These are phyloP conservation scores for Chrosomus eos DNA, from an alignment of 2,797 vertebrate genomes.

Conservation along the genomic window DNA sequence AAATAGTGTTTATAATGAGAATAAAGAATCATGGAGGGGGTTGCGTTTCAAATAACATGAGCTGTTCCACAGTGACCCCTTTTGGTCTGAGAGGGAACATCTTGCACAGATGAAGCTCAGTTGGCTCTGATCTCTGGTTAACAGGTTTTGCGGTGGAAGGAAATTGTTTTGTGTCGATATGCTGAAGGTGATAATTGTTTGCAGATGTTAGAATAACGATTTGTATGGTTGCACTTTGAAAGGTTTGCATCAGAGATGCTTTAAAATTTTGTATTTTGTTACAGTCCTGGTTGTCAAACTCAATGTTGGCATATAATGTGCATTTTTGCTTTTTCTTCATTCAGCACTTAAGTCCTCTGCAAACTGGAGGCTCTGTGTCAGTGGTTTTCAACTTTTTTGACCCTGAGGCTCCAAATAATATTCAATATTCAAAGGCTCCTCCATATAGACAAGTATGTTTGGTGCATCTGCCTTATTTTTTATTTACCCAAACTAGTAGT, in stretches of 20 bases:
- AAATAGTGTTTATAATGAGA: conserved; percentile 50
- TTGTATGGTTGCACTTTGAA: neutral
- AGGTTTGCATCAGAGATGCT: neutral
- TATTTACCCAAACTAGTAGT: neutral
- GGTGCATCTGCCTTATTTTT: neutral
- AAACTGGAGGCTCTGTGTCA: neutral
- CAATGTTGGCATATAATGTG: neutral
- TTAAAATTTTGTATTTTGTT: neutral
- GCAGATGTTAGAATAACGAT: neutral
- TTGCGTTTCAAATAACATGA: conserved; percentile 25
- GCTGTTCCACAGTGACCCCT: conserved; percentile 67
- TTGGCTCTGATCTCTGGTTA: neutral
- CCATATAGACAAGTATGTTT: neutral
- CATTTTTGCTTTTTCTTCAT: neutral
- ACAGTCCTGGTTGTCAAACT: neutral
- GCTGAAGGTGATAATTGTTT: neutral
- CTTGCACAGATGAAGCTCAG: conserved; percentile 18
- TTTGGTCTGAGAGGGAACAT: conserved; percentile 52
- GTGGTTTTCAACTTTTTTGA: neutral
- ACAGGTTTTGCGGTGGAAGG: neutral
- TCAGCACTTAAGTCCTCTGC: neutral
- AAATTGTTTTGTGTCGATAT: neutral
- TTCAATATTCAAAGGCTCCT: neutral
- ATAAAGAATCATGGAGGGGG: conserved; percentile 34
- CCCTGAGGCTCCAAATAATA: neutral